Evolutionary conservation across 1,140 invertebrate species (phyloP).

Genomic region (Nomia melanderi): DNA sequence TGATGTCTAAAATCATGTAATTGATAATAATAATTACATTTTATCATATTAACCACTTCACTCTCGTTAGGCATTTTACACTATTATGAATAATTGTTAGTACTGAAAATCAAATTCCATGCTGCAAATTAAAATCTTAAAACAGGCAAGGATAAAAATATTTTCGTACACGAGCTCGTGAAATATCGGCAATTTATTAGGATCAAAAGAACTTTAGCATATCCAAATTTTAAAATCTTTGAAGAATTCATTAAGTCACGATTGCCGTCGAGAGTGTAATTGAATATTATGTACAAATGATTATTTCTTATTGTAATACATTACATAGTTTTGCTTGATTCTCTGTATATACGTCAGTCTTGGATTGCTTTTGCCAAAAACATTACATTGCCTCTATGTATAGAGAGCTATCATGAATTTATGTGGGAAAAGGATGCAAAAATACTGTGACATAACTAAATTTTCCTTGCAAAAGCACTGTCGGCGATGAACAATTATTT

Average conservation of each 20-base stretch:
- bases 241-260: constrained; percentile 79
- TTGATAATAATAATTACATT: constrained; percentile 51
- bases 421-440: constrained; percentile 63
- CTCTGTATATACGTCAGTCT: constrained; percentile 79
- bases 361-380: constrained; percentile 79
- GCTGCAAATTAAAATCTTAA: constrained; percentile 45
- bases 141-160: constrained; percentile 58
- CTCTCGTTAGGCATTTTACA: constrained; percentile 57
- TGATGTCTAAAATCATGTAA: constrained; percentile 51
- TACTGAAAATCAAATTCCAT: constrained; percentile 35
- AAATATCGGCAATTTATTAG: constrained; percentile 74
- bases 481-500: constrained; percentile 23
- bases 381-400: constrained; percentile 64
- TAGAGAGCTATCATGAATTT: constrained; percentile 54
- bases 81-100: constrained; percentile 27
- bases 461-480: constrained; percentile 33
- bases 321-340: constrained; percentile 77
- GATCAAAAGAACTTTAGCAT: constrained; percentile 70
- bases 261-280: constrained; percentile 79
- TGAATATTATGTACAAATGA: constrained; percentile 81
- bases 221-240: constrained; percentile 67
- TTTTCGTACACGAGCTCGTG: constrained; percentile 58
- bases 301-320: constrained; percentile 78
- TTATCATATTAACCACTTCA: constrained; percentile 53
- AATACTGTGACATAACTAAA: constrained; percentile 47